Evolutionary conservation across 2,888 invertebrate genomes (phyloP), one percentile per base, ranked within the genome.

Genomic region (Pycnomerus fuliginosus): DNA sequence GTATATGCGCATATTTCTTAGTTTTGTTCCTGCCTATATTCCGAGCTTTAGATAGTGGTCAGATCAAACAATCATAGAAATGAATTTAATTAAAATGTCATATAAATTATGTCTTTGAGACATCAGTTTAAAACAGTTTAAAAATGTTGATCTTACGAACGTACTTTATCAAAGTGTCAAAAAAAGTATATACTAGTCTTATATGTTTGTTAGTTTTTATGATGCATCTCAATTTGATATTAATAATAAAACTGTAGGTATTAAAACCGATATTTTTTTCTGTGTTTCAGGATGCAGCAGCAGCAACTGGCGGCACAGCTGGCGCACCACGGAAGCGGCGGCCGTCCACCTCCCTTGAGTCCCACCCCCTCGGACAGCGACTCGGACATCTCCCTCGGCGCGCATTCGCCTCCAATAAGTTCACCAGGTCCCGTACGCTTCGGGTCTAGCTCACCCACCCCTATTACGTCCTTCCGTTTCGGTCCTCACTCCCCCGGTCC

Each of bases 401-500:
- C 73, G 0, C 72, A 72, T 42, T 72, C 73, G 7, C 69, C 71
- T 3, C 71, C 71, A 2, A 63, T 66, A 7, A 66, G 69, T 41
- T 70, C 71, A 2, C 71, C 72, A 5, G 67, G 67, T 16, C 69
- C 72, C 3, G 43, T 68, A 13, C 60, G 64, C 22, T 66, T 69
- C 47, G 67, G 68, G 4, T 48, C 64, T 2, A 29, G 15, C 17
- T 47, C 42, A 7, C 67, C 65, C 10, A 60, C 64, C 37, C 70
- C 69, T 3, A 61, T 73, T 36, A 69, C 69, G 13, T 63, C 68
- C 13, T 73, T 72, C 48, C 61, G 73, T 15, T 73, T 73, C 49
- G 73, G 72, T 3, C 68, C 72, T 3, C 73, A 73, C 52, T 73
- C 72, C 1, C 73, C 73, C 2, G 73, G 73, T 7, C 73, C 73